These are phyloP conservation scores for Anthopleura sola DNA, from an alignment of 64 coral and sea anemone genomes.

Conservation along the genomic window DNA sequence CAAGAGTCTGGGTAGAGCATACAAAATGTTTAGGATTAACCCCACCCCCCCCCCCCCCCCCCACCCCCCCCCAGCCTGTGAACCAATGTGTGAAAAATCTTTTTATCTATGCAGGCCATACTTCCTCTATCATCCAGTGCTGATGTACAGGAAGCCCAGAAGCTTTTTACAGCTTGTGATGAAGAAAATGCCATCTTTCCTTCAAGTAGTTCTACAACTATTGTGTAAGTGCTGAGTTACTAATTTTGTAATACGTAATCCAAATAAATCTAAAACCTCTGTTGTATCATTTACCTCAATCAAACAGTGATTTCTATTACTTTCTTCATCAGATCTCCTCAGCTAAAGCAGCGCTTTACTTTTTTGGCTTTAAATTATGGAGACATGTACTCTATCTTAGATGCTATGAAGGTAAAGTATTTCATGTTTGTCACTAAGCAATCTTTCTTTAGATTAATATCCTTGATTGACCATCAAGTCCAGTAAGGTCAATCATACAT, in stretches of 20 bases:
- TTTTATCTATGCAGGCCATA: slow-evolving; percentile 41
- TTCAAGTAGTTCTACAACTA: slow-evolving; percentile 38
- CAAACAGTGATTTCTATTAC: background rate
- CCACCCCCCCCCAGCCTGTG: too few relatives aligned
- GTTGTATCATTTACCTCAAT: background rate
- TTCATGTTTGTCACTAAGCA: too few relatives aligned
- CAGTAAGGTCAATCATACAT: too few relatives aligned
- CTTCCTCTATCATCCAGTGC: slow-evolving; percentile 61
- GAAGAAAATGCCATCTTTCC: slow-evolving; percentile 41
- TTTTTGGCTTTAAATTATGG: slow-evolving; percentile 62
- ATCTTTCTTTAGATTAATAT: too few relatives aligned
- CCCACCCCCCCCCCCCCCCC: too few relatives aligned
- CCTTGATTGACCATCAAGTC: too few relatives aligned
- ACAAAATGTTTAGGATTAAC: too few relatives aligned
- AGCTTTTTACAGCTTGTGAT: slow-evolving; percentile 69
- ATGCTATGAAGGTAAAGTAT: slow-evolving; percentile 69
- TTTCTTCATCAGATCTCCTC: slow-evolving; percentile 43
- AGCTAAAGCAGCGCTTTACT: slow-evolving; percentile 78
- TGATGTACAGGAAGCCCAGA: slow-evolving; percentile 17
- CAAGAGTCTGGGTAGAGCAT: too few relatives aligned
- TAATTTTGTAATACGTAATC: background rate
- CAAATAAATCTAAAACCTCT: background rate
- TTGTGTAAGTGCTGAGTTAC: slow-evolving; percentile 57
- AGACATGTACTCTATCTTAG: slow-evolving; percentile 65
- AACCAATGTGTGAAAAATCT: background rate